These are phyloP conservation scores for Amia ocellicauda DNA, from an alignment of 2,113 vertebrate genomes.

Conservation along the genomic window DNA sequence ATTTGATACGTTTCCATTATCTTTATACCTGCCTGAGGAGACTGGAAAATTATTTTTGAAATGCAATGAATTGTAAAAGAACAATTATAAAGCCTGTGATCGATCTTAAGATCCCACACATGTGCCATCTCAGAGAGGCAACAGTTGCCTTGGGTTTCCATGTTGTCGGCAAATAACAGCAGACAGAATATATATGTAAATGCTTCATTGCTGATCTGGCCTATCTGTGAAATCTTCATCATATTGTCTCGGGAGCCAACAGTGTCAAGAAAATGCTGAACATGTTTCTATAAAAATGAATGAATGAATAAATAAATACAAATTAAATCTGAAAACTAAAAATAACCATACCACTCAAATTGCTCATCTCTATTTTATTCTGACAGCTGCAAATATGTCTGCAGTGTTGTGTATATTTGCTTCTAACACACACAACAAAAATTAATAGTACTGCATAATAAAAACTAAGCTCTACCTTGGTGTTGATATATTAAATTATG, in stretches of 20 bases:
- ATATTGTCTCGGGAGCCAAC: neutral
- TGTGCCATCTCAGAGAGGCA: neutral
- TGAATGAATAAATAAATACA: neutral
- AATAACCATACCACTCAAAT: too few relatives aligned
- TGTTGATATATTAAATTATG: conserved; percentile 36
- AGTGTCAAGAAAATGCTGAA: neutral
- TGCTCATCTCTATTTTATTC: too few relatives aligned
- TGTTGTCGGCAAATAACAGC: conserved; percentile 3
- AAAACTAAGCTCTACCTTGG: neutral
- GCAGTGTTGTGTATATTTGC: too few relatives aligned
- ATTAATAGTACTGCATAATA: neutral
- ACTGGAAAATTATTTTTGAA: neutral
- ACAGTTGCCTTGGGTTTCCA: neutral
- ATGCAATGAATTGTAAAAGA: conserved; percentile 5
- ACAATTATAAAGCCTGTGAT: neutral
- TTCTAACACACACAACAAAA: neutral
- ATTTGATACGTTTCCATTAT: too few relatives aligned
- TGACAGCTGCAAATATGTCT: too few relatives aligned
- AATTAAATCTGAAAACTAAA: too few relatives aligned
- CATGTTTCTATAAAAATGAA: neutral
- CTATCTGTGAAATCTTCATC: neutral
- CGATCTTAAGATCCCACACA: neutral
- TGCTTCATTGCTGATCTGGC: neutral
- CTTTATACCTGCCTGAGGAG: too few relatives aligned
- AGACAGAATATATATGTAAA: conserved; percentile 3